Percentiles rank a stretch among this genome's conserved stretches.
phyloP scores from a whole-genome alignment of 2,888 invertebrate genomes.

The Sussaba pulchella region DNA sequence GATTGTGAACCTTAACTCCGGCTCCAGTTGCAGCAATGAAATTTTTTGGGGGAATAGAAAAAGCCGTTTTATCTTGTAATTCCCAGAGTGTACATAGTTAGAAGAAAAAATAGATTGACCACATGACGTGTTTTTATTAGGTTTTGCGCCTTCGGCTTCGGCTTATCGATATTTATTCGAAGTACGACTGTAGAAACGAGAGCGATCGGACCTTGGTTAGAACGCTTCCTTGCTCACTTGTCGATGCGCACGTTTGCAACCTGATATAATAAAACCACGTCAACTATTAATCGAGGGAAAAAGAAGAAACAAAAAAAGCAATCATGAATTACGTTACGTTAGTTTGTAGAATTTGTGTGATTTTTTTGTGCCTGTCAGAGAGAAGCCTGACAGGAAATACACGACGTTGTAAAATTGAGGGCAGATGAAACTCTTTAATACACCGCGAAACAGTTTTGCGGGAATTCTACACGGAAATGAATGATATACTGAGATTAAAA shows the following conservation, averaged over 20 bases:
- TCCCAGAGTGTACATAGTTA: too few relatives aligned
- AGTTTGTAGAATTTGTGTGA: neutral
- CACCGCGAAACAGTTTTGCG: neutral
- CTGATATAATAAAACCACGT: neutral
- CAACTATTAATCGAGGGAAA: neutral
- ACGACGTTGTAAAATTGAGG: neutral
- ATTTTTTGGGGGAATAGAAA: too few relatives aligned
- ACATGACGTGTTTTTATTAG: too few relatives aligned
- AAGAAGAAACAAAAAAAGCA: neutral
- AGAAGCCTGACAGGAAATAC: neutral
- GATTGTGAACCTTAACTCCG: too few relatives aligned
- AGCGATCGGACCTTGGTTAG: neutral
- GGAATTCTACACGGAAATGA: neutral
- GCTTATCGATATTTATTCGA: neutral
- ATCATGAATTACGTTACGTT: neutral
- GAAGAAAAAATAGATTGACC: too few relatives aligned
- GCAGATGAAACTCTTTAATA: neutral
- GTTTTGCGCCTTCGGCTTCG: too few relatives aligned
- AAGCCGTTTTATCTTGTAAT: too few relatives aligned
- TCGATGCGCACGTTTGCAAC: slow-evolving; percentile 8
- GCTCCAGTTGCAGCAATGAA: too few relatives aligned
- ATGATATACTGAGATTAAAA: neutral
- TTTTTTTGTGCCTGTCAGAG: neutral
- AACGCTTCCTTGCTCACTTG: neutral
- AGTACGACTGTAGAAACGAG: slow-evolving; percentile 1